phyloP scores from a whole-genome alignment of 2,113 vertebrate species.

The Equus quagga region DNA sequence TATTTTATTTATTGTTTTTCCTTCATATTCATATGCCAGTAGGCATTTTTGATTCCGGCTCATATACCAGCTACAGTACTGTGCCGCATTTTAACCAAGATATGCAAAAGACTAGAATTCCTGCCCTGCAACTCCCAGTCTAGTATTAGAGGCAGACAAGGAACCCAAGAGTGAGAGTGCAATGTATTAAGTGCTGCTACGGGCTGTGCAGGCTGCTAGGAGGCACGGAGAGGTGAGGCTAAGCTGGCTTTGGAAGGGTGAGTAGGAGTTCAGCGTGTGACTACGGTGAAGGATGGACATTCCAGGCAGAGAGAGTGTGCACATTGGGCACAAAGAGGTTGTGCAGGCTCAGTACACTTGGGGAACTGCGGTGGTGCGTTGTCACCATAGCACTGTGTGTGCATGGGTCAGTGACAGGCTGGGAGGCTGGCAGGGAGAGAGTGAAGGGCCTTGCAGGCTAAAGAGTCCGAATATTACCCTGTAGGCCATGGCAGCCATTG shows the following conservation, averaged over 20 bases:
- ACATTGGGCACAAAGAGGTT: background rate
- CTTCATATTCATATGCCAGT: background rate
- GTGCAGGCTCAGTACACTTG: background rate
- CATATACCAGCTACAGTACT: background rate
- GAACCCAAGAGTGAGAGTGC: background rate
- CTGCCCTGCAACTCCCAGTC: background rate
- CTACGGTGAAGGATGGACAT: rapidly evolving
- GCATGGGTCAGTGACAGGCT: background rate
- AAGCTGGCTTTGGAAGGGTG: background rate
- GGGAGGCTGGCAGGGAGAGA: background rate
- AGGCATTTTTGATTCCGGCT: background rate
- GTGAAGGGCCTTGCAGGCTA: background rate
- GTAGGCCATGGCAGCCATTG: background rate
- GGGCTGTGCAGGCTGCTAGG: background rate
- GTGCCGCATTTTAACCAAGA: background rate
- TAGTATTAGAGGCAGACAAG: background rate
- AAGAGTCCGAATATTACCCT: background rate
- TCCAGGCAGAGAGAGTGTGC: background rate
- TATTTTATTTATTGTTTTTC: constrained; percentile 20
- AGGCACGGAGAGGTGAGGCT: background rate
- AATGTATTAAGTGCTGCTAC: too few relatives aligned
- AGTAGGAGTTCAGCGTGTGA: background rate
- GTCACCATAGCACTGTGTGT: rapidly evolving
- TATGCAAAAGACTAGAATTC: background rate
- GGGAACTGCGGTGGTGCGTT: background rate